phyloP scores from a whole-genome alignment of 2,888 invertebrate species.

The Dolichopus griseipennis region DNA sequence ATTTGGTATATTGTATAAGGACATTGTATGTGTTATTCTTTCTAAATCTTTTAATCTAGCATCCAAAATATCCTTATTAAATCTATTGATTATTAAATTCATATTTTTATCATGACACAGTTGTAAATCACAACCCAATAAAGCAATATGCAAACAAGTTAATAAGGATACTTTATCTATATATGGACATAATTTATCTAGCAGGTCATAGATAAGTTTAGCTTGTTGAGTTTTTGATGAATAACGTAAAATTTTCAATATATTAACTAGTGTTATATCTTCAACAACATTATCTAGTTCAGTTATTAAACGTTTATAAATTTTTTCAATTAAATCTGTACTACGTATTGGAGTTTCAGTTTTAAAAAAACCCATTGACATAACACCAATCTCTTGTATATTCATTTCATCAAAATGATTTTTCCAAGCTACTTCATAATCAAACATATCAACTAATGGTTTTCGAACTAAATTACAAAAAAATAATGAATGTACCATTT shows the following conservation, averaged over 20 bases:
- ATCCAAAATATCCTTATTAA: conserved; percentile 44
- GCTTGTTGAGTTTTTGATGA: conserved; percentile 45
- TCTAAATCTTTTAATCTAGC: conserved; percentile 67
- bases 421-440: conserved; percentile 53
- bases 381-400: conserved; percentile 59
- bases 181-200: conserved; percentile 49
- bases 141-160: conserved; percentile 56
- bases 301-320: conserved; percentile 48
- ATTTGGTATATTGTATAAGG: conserved; percentile 53
- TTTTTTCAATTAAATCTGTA: conserved; percentile 43
- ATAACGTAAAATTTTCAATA: conserved; percentile 52
- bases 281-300: conserved; percentile 47
- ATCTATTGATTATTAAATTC: conserved; percentile 47
- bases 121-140: conserved; percentile 51
- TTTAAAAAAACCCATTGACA: conserved; percentile 71
- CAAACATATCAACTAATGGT: conserved; percentile 52
- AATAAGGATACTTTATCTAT: conserved; percentile 52
- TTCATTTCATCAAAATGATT: conserved; percentile 49
- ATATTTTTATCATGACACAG: conserved; percentile 44
- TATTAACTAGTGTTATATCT: conserved; percentile 56
- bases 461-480: conserved; percentile 53
- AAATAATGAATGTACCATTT: conserved; percentile 61
- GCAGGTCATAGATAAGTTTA: conserved; percentile 44
- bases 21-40: conserved; percentile 54
- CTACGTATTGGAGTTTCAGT: conserved; percentile 56